Evolutionary conservation across 2,797 vertebrate species (phyloP), one percentile per base, ranked within the genome.

Genomic region (Tadarida brasiliensis): DNA sequence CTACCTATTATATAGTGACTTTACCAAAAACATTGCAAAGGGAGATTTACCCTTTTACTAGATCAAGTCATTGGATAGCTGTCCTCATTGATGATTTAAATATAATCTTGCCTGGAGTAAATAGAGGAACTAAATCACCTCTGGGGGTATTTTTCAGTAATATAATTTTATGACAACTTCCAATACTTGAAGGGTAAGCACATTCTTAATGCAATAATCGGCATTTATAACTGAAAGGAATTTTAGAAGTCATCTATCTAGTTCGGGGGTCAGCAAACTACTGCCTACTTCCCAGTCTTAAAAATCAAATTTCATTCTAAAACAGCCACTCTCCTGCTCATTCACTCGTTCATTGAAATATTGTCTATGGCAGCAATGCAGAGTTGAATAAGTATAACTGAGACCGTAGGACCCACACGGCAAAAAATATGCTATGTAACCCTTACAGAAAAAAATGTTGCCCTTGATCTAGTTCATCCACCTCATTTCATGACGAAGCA

Each of bases 81-180:
- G 4, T 83, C 15, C 26, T 94, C 87, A 80, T 19, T 86, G 17
- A 35, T 71, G 76, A 89, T 61, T 91, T 84, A 94, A 91, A 26
- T 30, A 30, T 56, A 84, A 91, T 33, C 28, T 39, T 91, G 20
- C 3, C 68, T 95, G 35, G 67, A 78, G 33, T 22, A 95, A 35
- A 82, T 7, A 70, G 10, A 91, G n/a, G 12, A 80, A 74, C 26
- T 61, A 92, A 88, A 73, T 86, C 78, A 80, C 19, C 30, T 68
- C 2, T 85, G 33, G 15, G 2, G 3, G 19, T 74, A 35, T 89
- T 33, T 93, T 81, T 74, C 19, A 51, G 56, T 59, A 80, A 51
- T 71, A 65, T 3, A 78, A 49, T 87, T 93, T 57, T 90, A 71
- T 80, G 33, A 56, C 51, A 93, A 74, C 70, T 91, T 78, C 33